Conservation (phyloP, 92 coral and sea anemone genomes). For the Phenganax subtilis region DNA sequence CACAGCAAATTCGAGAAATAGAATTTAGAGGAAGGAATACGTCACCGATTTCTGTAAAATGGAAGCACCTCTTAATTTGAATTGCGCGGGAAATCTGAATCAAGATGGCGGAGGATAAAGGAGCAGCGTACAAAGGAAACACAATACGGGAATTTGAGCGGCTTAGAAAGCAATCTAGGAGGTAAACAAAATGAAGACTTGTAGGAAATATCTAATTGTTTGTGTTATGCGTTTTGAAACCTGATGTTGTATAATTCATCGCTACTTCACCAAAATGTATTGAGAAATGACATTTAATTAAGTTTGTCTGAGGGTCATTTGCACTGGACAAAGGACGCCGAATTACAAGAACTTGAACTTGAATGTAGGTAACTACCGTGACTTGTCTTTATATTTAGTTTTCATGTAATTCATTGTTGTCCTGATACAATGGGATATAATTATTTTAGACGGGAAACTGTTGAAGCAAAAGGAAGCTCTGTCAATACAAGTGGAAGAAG, state of each 20-base stretch:
- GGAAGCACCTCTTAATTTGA: neutral
- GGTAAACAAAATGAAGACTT: slow-evolving; percentile 7
- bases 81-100: slow-evolving; percentile 21
- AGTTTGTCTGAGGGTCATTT: slow-evolving; percentile 28
- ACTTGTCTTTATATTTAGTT: too few species aligned
- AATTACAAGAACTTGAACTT: slow-evolving; percentile 29
- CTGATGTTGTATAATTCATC: too few species aligned
- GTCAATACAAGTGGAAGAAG: slow-evolving; percentile 12
- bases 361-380: slow-evolving; percentile 17
- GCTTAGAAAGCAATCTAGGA: slow-evolving; percentile 27
- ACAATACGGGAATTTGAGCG: slow-evolving; percentile 13
- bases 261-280: neutral
- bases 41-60: neutral
- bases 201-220: neutral
- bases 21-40: too few species aligned
- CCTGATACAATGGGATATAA: neutral
- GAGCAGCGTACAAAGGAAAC: slow-evolving; percentile 21
- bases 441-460: slow-evolving; percentile 10
- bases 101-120: slow-evolving; percentile 33
- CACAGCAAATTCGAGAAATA: too few species aligned
- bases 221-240: neutral
- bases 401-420: too few species aligned
- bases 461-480: slow-evolving; percentile 21
- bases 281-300: neutral
- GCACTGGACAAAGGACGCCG: slow-evolving; percentile 34